Base-by-base conservation (phyloP, 2,888 invertebrate species). In the Serripes groenlandicus region DNA sequence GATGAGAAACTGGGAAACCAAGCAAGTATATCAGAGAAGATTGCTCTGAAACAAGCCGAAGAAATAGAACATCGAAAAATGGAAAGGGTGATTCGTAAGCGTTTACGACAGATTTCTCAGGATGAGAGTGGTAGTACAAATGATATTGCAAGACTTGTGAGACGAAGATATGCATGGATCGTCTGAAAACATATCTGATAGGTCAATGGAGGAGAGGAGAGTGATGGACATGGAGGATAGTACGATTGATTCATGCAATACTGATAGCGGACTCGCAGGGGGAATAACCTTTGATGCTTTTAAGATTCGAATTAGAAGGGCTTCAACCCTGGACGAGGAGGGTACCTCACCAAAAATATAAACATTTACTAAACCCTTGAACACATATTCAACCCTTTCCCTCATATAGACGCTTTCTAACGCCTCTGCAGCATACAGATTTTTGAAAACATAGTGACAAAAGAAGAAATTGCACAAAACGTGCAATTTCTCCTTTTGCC, bases 11-110 rank as follows among this genome's bases (percentile, higher is more conserved):
- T 28, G 54, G 88, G 87, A 58, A 86, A 79, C 28, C 97, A 97
- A 92, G 98, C 98, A 0, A 96, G 97, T 72, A 96, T 96, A 92
- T 96, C 97, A 94, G 98, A 98, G 95, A 97, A 97, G 93, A 97
- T 97, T 93, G 97, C 97, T 92, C 95, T 98, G 28, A 96, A 97
- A 74, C 97, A 97, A 72, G 98, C 98, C 11, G 98, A 98, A 93
- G 98, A 98, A 93, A 97, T 97, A 91, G 98, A 98, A 93, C 98
- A 98, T 93, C 96, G 97, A 93, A 97, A 98, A 90, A 97, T 98
- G 97, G 98, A 98, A 95, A 97, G 97, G 90, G 95, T 98, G 28
- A 98, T 98, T 86, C 97, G 97, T 92, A 96, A 97, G 89, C 96
- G 97, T 92, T 91, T 95, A 58, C 92, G 95, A 96, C 94, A 95